These are phyloP conservation scores for Artibeus lituratus DNA, from an alignment of 2,797 vertebrate genomes.

Conservation along the genomic window DNA sequence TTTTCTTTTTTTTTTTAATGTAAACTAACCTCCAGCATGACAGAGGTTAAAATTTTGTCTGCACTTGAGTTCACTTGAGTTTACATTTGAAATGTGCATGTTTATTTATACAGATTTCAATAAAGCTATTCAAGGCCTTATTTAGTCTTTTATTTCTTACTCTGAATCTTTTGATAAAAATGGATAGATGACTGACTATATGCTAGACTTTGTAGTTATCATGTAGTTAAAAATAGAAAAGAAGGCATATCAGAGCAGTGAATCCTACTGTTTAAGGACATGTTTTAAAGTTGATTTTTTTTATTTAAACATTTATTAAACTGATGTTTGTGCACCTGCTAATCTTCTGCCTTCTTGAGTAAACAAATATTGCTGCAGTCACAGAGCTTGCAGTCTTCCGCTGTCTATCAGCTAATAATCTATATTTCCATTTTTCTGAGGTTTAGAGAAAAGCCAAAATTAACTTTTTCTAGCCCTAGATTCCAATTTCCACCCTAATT, in stretches of 20 bases:
- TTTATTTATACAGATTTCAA: conserved; percentile 99
- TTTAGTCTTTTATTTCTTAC: conserved; percentile 81
- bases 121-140: conserved; percentile 98
- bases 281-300: conserved; percentile 36
- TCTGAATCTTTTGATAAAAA: conserved; percentile 57
- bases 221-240: conserved; percentile 27
- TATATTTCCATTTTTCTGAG: not conserved
- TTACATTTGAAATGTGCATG: conserved; percentile 99
- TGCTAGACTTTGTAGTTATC: conserved; percentile 35
- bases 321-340: not conserved
- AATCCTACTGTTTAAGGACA: not conserved
- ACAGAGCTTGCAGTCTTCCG: not conserved
- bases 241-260: conserved; percentile 12
- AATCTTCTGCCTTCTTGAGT: not conserved
- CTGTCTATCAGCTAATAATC: not conserved
- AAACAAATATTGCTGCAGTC: not conserved
- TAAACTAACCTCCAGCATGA: conserved; percentile 97
- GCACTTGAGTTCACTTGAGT: conserved; percentile 99
- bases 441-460: not conserved
- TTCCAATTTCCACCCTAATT: not conserved
- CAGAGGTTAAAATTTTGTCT: conserved; percentile 95
- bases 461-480: conserved; percentile 18
- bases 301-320: not conserved
- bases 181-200: not conserved
- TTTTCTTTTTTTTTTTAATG: conserved; percentile 81